Evolutionary conservation across 2,888 invertebrate species (phyloP).

Genomic region (Meliscaeva auricollis): DNA sequence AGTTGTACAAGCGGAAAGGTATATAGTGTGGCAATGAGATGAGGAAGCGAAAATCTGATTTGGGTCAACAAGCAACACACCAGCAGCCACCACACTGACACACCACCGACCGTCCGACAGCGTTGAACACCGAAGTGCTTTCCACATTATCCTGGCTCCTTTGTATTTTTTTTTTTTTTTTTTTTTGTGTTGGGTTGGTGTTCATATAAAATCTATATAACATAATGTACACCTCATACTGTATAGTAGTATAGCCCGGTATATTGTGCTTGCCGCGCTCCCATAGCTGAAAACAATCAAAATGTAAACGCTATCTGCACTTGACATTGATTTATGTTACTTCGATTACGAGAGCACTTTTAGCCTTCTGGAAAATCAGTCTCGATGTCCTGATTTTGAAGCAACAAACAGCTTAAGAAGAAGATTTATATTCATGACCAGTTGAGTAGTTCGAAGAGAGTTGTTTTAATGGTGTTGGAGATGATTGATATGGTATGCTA

Average conservation of each 20-base stretch:
- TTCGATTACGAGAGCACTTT: constrained; percentile 73
- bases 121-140: constrained; percentile 49
- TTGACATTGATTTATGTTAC: constrained; percentile 75
- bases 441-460: constrained; percentile 74
- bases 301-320: constrained; percentile 74
- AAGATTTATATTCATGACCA: constrained; percentile 76
- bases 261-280: constrained; percentile 25
- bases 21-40: neutral
- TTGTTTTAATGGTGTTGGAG: constrained; percentile 74
- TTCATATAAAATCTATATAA: constrained; percentile 36
- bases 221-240: constrained; percentile 52
- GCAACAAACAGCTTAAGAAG: constrained; percentile 75
- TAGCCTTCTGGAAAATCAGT: constrained; percentile 71
- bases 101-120: constrained; percentile 6
- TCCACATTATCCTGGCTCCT: constrained; percentile 51
- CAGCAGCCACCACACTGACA: neutral
- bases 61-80: constrained; percentile 58
- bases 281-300: constrained; percentile 68
- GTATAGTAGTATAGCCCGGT: neutral
- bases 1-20: constrained; percentile 14
- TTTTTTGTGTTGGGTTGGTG: neutral
- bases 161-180: neutral
- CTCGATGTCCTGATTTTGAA: constrained; percentile 73
- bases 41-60: constrained; percentile 50
- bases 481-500: constrained; percentile 67